Base-by-base conservation (phyloP, 1,140 invertebrate genomes). In the Formica exsecta region DNA sequence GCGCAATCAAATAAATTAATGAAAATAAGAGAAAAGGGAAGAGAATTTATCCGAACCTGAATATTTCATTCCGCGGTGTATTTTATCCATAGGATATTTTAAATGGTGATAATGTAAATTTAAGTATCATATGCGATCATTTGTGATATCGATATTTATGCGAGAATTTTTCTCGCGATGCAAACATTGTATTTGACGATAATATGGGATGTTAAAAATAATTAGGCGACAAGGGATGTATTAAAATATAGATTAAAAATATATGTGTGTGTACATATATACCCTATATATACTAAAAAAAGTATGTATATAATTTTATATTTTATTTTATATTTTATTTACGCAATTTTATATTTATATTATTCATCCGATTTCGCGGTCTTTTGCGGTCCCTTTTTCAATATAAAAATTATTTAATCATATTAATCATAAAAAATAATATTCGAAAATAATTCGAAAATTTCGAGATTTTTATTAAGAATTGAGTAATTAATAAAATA, bases 1-100 rank as follows among this genome's bases (percentile, higher is more conserved):
- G 32, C 65, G 13, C 79, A 19, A 73, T 83, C 54, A 66, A 83
- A 83, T 62, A 61, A 83, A 83, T 74, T 73, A 83, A 71, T 8
- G 16, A 57, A 16, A 38, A 9, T 1, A 36, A 76, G 29, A 44
- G 25, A 9, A 38, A 19, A 3, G 7, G 29, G 36, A 11, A 68
- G 36, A 44, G 36, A 61, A 19, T 70, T 7, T 0, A 61, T 19
- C 2, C 38, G 19, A 81, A 22, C 1, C 25, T 32, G 65, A 71
- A 81, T 81, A 73, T 62, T 61, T 83, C 25, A 83, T 41, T 61
- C 19, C 1, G 68, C 29, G 16, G 9, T 41, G 9, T 9, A 70
- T 80, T 80, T 38, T 38, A 41, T 41, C 6, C 51, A 7, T 41
- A 22, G 16, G 16, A 41, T 13, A 11, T 19, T 80, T 70, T 59